Percentiles rank a stretch among this genome's conserved stretches.
phyloP scores from a whole-genome alignment of 2,113 vertebrate genomes.

The Sinocyclocheilus anophthalmus region DNA sequence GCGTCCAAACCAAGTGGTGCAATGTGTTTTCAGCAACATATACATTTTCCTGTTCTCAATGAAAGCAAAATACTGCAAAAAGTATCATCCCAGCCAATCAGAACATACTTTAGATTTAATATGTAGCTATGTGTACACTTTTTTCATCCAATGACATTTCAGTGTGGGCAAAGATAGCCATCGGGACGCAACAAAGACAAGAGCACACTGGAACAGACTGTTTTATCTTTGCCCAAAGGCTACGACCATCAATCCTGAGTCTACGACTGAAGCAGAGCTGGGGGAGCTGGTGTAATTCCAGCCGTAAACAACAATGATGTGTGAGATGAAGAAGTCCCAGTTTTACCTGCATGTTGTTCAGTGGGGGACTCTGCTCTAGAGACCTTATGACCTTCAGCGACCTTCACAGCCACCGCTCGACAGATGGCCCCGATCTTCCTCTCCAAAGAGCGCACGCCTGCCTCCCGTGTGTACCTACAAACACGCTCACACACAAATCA shows the following conservation, averaged over 20 bases:
- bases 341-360: slow-evolving; percentile 60
- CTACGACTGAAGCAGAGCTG: slow-evolving; percentile 4
- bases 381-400: slow-evolving; percentile 87
- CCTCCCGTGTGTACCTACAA: slow-evolving; percentile 90
- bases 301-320: slow-evolving; percentile 9
- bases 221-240: slow-evolving; percentile 17
- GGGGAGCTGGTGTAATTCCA: not conserved
- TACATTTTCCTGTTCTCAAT: not conserved
- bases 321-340: not conserved
- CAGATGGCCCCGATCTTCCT: slow-evolving; percentile 92
- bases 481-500: slow-evolving; percentile 2
- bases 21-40: not conserved
- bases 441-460: slow-evolving; percentile 94
- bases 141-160: not conserved
- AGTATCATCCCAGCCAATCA: not conserved
- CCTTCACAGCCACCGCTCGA: slow-evolving; percentile 92
- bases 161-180: not conserved
- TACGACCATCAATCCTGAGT: not conserved
- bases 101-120: not conserved
- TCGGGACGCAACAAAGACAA: not conserved
- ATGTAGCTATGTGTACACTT: not conserved
- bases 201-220: not conserved
- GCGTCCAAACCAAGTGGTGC: not conserved
- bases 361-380: slow-evolving; percentile 61
- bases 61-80: not conserved